A percentile compares a stretch with the other conserved stretches of the same genome.
These are phyloP conservation scores for Pterostichus madidus DNA, from an alignment of 2,888 invertebrate genomes.

Conservation along the genomic window DNA sequence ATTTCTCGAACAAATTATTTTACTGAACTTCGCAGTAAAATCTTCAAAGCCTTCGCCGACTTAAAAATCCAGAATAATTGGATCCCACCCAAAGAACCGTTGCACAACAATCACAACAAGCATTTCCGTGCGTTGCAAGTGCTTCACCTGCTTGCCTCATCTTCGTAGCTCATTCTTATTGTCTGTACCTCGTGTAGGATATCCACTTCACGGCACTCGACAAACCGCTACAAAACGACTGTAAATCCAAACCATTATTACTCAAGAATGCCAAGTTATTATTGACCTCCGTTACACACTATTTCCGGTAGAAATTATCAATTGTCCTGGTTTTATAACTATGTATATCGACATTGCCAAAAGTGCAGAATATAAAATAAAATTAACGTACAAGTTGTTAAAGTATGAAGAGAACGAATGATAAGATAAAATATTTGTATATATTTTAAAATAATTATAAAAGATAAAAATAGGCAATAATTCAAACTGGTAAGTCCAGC, in stretches of 20 bases:
- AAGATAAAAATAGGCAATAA: not conserved
- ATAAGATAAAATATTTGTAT: not conserved
- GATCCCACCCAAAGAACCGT: constrained; percentile 18
- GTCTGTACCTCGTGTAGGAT: constrained; percentile 50
- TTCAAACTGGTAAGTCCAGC: not conserved
- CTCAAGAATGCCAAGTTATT: constrained; percentile 52
- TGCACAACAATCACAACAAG: constrained; percentile 3
- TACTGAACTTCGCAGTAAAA: not conserved
- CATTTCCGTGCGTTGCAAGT: constrained; percentile 20
- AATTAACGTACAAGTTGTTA: no score
- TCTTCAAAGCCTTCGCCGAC: constrained; percentile 2
- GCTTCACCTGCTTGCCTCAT: constrained; percentile 39
- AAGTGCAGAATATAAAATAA: no score
- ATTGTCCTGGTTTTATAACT: not conserved
- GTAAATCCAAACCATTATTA: constrained; percentile 27
- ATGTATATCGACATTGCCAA: no score
- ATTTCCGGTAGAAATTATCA: constrained; percentile 25
- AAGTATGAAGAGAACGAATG: no score
- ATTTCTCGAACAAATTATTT: no score
- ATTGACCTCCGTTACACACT: constrained; percentile 27
- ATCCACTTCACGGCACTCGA: constrained; percentile 40
- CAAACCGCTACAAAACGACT: constrained; percentile 32
- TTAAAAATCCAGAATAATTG: constrained; percentile 30
- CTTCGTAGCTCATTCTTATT: constrained; percentile 32
- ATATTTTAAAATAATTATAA: not conserved